phyloP scores from a whole-genome alignment of 2,888 invertebrate species.

The Rhagophthalmus giganteus region DNA sequence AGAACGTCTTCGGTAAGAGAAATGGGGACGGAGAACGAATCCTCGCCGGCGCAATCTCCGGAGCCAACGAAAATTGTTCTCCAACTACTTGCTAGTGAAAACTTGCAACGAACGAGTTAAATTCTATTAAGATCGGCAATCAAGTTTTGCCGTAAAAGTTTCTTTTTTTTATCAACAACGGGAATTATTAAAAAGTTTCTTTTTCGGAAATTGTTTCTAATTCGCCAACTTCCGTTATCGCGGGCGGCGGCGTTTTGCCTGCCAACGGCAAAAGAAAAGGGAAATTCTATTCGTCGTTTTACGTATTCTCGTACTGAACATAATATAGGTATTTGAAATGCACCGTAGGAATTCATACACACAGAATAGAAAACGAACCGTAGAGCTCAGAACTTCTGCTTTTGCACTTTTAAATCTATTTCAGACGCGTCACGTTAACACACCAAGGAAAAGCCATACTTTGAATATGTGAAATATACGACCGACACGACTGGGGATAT shows the following conservation, averaged over 20 bases:
- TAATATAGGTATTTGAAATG: constrained; percentile 16
- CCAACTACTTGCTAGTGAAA: too few relatives aligned
- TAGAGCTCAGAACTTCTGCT: constrained; percentile 17
- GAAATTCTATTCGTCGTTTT: neutral
- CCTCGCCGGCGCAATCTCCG: too few relatives aligned
- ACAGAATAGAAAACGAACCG: constrained; percentile 20
- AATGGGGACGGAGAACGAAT: too few relatives aligned
- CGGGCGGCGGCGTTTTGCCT: too few relatives aligned
- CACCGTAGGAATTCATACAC: constrained; percentile 12
- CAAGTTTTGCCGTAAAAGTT: constrained; percentile 4
- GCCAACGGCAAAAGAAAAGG: too few relatives aligned
- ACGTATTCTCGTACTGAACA: constrained; percentile 4
- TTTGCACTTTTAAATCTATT: constrained; percentile 25
- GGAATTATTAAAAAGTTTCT: constrained; percentile 6
- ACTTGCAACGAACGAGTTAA: constrained; percentile 7
- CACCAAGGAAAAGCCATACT: constrained; percentile 17
- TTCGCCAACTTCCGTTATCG: neutral
- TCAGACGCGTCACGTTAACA: constrained; percentile 23
- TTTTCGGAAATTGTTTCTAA: neutral
- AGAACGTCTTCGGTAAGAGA: constrained; percentile 7
- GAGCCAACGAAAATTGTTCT: too few relatives aligned
- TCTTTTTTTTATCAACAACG: constrained; percentile 4
- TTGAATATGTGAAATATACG: constrained; percentile 16
- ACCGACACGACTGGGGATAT: too few relatives aligned
- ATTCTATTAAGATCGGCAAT: constrained; percentile 5